These are phyloP conservation scores for Luperina nickerlii DNA, from an alignment of 2,888 invertebrate species.

Conservation along the genomic window DNA sequence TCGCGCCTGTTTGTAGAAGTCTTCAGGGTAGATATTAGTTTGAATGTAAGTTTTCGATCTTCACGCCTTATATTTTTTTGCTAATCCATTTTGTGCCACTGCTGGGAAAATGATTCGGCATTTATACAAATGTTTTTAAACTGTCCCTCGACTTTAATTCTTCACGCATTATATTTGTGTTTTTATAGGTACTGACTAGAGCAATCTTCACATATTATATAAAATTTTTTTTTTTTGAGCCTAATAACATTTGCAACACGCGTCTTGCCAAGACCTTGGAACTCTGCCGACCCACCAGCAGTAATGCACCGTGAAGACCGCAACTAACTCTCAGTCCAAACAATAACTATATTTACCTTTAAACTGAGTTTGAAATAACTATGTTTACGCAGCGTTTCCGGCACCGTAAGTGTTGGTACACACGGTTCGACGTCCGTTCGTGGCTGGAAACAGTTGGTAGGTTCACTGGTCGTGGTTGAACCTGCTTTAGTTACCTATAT, in stretches of 20 bases:
- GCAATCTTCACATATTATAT: not conserved
- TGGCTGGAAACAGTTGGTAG: not conserved
- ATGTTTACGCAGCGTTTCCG: conserved; percentile 62
- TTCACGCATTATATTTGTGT: not conserved
- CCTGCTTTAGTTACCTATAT: not conserved
- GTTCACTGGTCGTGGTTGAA: not conserved
- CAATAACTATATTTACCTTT: conserved; percentile 66
- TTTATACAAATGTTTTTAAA: not conserved
- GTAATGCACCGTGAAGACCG: conserved; percentile 43
- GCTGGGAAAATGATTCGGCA: not conserved
- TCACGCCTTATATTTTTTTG: too few relatives aligned
- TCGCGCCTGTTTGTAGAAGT: too few relatives aligned
- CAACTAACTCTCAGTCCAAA: conserved; percentile 47
- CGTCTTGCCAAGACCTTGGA: conserved; percentile 25
- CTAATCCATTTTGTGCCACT: not conserved
- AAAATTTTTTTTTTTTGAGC: not conserved
- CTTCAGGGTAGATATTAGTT: not conserved
- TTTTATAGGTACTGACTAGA: not conserved
- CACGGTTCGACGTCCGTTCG: not conserved
- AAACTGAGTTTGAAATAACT: conserved; percentile 56
- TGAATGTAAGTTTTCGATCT: not conserved
- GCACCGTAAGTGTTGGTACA: conserved; percentile 9
- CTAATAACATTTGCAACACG: not conserved
- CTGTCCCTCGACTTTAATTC: too few relatives aligned
- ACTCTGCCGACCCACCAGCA: conserved; percentile 8